A percentile compares a stretch with the other conserved stretches of the same genome.
Conservation (phyloP, 2,113 vertebrate species). For the Trogon melanurus region DNA sequence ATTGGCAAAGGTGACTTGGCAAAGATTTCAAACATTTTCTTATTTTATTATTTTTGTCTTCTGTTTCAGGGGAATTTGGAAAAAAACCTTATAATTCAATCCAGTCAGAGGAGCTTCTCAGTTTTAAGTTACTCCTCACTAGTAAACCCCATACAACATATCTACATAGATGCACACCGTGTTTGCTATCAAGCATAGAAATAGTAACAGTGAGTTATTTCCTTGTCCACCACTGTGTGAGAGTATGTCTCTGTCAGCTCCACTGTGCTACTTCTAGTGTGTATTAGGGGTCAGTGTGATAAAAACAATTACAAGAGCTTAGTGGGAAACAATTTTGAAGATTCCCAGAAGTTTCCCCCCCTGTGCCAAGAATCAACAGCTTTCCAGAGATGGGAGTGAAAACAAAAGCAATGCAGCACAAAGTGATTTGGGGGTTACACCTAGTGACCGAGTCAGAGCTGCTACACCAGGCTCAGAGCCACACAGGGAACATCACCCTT, state of each 20-base stretch:
- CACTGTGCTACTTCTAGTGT: neutral
- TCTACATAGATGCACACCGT: neutral
- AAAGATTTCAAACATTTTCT: neutral
- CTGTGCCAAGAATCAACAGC: neutral
- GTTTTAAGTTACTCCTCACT: neutral
- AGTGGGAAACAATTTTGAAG: neutral
- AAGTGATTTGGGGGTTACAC: neutral
- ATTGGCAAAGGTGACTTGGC: neutral
- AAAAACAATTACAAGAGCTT: neutral
- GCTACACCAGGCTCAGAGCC: neutral
- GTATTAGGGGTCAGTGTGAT: neutral
- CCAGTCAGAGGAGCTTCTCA: neutral
- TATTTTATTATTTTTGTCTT: neutral
- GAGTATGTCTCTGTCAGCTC: neutral
- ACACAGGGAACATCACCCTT: neutral
- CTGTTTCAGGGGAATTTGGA: neutral
- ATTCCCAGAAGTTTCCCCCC: neutral
- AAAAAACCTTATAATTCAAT: neutral
- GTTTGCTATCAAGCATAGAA: neutral
- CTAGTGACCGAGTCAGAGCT: neutral
- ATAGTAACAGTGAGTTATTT: neutral
- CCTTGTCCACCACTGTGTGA: neutral
- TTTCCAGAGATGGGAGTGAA: neutral
- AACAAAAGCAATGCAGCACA: neutral
- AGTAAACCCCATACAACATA: neutral